Percentiles rank a stretch among this genome's conserved stretches.
phyloP scores from a whole-genome alignment of 30 jellyfish, hydroid and myxozoan genomes.

The Turritopsis dohrnii region DNA sequence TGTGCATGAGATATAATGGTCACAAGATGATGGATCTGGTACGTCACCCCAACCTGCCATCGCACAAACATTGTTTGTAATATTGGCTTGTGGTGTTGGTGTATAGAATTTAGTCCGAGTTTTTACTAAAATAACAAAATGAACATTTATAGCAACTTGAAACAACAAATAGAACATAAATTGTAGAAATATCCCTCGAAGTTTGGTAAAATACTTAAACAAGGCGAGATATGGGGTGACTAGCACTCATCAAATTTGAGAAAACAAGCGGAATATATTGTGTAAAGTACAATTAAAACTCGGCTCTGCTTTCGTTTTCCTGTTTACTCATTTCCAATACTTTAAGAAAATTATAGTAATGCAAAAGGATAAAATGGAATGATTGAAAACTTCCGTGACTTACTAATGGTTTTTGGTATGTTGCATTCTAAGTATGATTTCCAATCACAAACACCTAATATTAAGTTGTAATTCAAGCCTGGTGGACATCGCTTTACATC shows the following conservation, averaged over 20 bases:
- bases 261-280: no score
- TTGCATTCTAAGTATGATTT: background rate
- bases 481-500: background rate
- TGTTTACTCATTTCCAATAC: no score
- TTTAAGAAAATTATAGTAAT: no score
- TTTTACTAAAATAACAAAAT: constrained; percentile 1
- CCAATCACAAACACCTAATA: background rate
- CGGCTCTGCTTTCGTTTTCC: no score
- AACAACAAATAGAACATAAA: background rate
- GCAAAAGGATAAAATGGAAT: no score
- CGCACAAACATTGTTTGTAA: background rate
- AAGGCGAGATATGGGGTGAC: no score
- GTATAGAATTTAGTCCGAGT: background rate
- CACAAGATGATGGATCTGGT: background rate
- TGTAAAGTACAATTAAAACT: no score
- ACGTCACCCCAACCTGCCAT: constrained; percentile 1
- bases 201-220: no score
- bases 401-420: background rate
- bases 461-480: background rate
- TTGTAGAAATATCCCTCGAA: background rate
- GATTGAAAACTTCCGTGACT: background rate
- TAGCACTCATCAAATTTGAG: no score
- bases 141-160: background rate
- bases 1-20: background rate
- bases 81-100: constrained; percentile 1